Conservation (phyloP, 2,888 invertebrate genomes). For the Arrhopalites spinosus region DNA sequence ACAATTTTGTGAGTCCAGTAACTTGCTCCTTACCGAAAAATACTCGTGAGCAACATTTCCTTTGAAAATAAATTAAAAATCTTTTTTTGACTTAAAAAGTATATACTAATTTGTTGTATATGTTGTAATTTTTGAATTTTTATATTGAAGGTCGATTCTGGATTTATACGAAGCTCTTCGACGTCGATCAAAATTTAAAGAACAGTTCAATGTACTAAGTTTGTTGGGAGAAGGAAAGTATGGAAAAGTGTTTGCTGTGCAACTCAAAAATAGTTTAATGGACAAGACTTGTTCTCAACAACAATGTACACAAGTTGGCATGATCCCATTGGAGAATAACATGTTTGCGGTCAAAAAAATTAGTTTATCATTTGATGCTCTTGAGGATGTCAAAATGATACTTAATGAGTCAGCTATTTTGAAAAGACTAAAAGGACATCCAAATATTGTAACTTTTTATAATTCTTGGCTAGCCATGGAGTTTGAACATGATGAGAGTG, state of each 20-base stretch:
- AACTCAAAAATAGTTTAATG: background rate
- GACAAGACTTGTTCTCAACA: background rate
- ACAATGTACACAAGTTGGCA: too few species aligned
- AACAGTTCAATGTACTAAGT: conserved; percentile 36
- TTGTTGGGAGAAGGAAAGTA: conserved; percentile 48
- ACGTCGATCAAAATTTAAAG: conserved; percentile 43
- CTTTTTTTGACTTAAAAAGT: too few species aligned
- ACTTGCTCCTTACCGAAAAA: conserved; percentile 33
- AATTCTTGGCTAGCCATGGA: conserved; percentile 53
- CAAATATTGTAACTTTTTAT: conserved; percentile 44
- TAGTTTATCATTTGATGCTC: conserved; percentile 35
- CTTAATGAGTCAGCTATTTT: conserved; percentile 50
- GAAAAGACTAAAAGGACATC: conserved; percentile 42
- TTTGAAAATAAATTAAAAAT: background rate
- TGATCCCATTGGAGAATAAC: background rate
- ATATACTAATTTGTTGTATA: background rate
- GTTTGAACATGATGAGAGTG: background rate
- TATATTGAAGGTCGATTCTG: conserved; percentile 41
- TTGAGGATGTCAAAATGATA: conserved; percentile 45
- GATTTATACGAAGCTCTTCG: conserved; percentile 49
- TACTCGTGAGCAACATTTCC: conserved; percentile 30
- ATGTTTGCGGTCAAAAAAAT: conserved; percentile 48
- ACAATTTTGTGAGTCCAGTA: conserved; percentile 45
- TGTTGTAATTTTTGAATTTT: background rate
- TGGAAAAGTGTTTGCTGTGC: conserved; percentile 49